A percentile compares a stretch with the other conserved stretches of the same genome.
Evolutionary conservation across 2,888 invertebrate species (phyloP).

Genomic region (Zaprionus obscuricornis): DNA sequence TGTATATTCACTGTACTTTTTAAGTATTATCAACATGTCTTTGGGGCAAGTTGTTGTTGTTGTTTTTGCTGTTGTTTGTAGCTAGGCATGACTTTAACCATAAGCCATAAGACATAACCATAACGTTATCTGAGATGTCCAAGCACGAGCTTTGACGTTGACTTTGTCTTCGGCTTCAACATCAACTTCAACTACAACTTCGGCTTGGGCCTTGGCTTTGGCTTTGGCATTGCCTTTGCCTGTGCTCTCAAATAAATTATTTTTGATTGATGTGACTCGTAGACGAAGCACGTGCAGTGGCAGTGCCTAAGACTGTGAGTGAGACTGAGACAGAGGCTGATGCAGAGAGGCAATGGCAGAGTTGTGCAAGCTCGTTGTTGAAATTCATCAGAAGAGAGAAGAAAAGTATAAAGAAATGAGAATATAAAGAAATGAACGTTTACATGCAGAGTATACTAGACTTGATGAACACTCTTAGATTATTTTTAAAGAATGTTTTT

Average conservation of each 20-base stretch:
- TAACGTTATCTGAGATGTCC: slow-evolving; percentile 55
- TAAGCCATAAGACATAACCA: slow-evolving; percentile 46
- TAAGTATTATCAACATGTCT: slow-evolving; percentile 48
- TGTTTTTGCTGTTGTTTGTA: slow-evolving; percentile 32
- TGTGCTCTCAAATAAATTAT: slow-evolving; percentile 74
- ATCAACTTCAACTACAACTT: not conserved
- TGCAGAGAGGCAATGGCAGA: too few species aligned
- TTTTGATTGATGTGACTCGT: slow-evolving; percentile 69
- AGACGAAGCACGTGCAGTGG: slow-evolving; percentile 64
- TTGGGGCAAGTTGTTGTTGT: too few species aligned
- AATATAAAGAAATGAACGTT: too few species aligned
- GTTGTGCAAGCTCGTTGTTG: slow-evolving; percentile 30
- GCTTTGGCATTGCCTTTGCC: slow-evolving; percentile 8
- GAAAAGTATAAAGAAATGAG: too few species aligned
- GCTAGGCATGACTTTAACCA: slow-evolving; percentile 44
- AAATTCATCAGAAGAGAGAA: slow-evolving; percentile 45
- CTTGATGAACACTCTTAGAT: too few species aligned
- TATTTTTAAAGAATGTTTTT: too few species aligned
- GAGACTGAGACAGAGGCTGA: too few species aligned
- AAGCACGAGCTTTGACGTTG: slow-evolving; percentile 50
- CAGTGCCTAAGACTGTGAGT: slow-evolving; percentile 2
- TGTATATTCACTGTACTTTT: too few species aligned
- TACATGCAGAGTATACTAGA: too few species aligned
- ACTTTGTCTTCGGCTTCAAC: slow-evolving; percentile 9
- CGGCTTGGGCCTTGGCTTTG: slow-evolving; percentile 14